Conservation (phyloP, 2,888 invertebrate genomes). For the Andrena hattorfiana region DNA sequence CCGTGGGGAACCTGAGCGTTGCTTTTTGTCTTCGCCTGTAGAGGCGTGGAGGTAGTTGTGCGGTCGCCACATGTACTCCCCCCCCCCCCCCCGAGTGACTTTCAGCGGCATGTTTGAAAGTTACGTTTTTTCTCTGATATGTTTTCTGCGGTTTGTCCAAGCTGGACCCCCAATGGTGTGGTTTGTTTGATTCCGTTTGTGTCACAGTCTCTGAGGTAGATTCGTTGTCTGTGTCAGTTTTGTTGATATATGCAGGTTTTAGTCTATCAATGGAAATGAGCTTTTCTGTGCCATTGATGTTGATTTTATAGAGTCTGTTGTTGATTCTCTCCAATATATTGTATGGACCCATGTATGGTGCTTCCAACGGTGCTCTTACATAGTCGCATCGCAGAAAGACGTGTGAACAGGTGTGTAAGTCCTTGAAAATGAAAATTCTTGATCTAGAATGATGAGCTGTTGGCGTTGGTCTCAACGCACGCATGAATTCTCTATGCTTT, state of each 20-base stretch:
- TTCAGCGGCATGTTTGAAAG: no score
- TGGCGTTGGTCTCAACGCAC: not conserved
- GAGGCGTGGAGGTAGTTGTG: no score
- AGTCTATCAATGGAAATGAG: not conserved
- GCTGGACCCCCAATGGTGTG: no score
- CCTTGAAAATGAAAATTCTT: constrained; percentile 39
- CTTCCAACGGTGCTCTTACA: constrained; percentile 36
- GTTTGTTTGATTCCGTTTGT: no score
- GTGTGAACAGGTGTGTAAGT: constrained; percentile 40
- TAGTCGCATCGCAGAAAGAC: constrained; percentile 39
- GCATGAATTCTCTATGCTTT: not conserved
- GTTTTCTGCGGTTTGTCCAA: no score
- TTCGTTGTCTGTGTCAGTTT: no score
- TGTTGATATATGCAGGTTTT: constrained; percentile 10
- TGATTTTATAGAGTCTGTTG: not conserved
- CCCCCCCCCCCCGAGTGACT: no score
- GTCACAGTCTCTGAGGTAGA: no score
- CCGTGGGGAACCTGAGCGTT: no score
- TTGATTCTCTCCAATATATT: not conserved
- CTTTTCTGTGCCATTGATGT: not conserved
- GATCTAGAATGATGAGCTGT: not conserved
- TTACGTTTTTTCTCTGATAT: no score
- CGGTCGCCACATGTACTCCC: no score
- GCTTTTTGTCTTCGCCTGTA: no score
- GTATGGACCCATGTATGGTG: constrained; percentile 41